These are phyloP conservation scores for Drosophila lacteicornis DNA, from an alignment of 1,140 invertebrate species.

Conservation along the genomic window DNA sequence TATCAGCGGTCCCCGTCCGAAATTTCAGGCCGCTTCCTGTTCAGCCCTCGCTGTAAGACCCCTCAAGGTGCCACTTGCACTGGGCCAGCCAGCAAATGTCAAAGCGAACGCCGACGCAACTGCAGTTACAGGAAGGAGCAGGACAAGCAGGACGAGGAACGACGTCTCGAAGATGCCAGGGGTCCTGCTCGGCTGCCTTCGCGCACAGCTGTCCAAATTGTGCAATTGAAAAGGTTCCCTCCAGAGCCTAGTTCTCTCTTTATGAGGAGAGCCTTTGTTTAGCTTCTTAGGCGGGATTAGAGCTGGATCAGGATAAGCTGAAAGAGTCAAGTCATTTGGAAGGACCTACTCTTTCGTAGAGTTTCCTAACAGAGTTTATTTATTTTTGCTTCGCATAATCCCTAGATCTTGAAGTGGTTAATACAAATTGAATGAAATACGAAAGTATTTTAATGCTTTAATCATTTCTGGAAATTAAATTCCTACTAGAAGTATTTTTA, in stretches of 20 bases:
- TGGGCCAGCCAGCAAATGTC: slow-evolving; percentile 28
- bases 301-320: slow-evolving; percentile 10
- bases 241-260: background rate
- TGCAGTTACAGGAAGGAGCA: slow-evolving; percentile 31
- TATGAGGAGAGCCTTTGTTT: background rate
- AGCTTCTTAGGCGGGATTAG: slow-evolving; percentile 24
- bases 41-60: slow-evolving; percentile 43
- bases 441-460: too few species aligned
- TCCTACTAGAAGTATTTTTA: too few species aligned
- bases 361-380: background rate
- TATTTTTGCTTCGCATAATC: background rate
- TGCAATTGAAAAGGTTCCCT: slow-evolving; percentile 42
- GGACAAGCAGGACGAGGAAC: slow-evolving; percentile 8
- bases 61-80: slow-evolving; percentile 45
- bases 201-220: slow-evolving; percentile 68
- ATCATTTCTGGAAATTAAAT: too few species aligned
- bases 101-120: slow-evolving; percentile 51
- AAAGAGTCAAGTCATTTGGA: slow-evolving; percentile 30
- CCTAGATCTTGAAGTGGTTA: background rate
- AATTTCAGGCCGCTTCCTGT: slow-evolving; percentile 62
- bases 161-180: slow-evolving; percentile 2
- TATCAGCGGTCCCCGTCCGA: slow-evolving; percentile 40
- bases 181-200: slow-evolving; percentile 48
- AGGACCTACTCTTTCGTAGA: background rate
- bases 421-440: too few species aligned